Evolutionary conservation across 2,888 invertebrate species (phyloP), one percentile per base, ranked within the genome.

Genomic region (Harpalus rufipes): DNA sequence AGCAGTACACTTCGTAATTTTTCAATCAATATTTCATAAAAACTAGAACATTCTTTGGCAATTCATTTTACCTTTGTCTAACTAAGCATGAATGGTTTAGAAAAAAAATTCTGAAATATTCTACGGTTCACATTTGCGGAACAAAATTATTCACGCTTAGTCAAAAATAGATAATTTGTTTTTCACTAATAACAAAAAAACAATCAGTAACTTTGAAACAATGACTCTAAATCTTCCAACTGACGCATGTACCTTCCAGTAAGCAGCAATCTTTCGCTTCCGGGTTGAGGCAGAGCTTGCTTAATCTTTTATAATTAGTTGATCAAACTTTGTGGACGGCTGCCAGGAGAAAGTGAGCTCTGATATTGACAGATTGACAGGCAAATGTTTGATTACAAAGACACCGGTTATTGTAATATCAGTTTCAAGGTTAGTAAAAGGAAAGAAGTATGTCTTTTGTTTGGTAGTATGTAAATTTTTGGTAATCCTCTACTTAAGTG

Each of bases 281-380:
- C 72, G 72, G 41, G 72, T 74, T 4, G n/a, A 63, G 63, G n/a
- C 21, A 7, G 44, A 44, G 12, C 12, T 39, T 14, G n/a, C 68
- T 39, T 68, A 12, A 68, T 68, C 18, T 18, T 74, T 72, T 72
- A 41, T 74, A 41, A 74, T 74, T 74, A 74, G 72, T 74, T 44
- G 51, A 41, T 74, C 72, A 74, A 74, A 74, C 72, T 74, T 2
- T 74, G 14, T 74, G 72, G 72, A 16, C 44, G 14, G 44, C 1
- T 74, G 72, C 72, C 72, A 74, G 44, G 8, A 7, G n/a, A 14
- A 10, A 65, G 32, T 14, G 32, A 65, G 14, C 8, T 12, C 14
- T 63, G 63, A 59, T 59, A 6, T 59, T 59, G 5, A 16, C 14
- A 59, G 16, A 16, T 59, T 59, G 44, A 51, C 44, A 51, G 44